Base-by-base conservation (phyloP, 2,797 vertebrate species). In the Gymnopithys bicolor region DNA sequence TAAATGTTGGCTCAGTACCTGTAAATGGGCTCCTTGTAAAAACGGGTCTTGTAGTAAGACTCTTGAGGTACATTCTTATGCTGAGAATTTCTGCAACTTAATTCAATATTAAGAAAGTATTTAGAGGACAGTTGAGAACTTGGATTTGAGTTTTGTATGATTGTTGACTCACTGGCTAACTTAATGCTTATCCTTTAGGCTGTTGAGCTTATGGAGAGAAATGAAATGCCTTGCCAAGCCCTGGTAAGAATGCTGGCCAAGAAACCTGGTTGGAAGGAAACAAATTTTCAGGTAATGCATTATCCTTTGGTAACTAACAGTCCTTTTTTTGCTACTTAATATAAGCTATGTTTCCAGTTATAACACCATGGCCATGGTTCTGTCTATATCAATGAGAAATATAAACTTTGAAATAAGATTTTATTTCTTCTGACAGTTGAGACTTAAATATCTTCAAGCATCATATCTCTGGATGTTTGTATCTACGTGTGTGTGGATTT, bases 231-330 rank as follows among this genome's bases (percentile, higher is more conserved):
- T n/a, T 99, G 99, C 94, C 99, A 99, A 96, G 99, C 99, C 43
- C 97, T 99, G 67, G 99, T 99, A 91, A 98, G 97, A 93, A 99
- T 99, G 99, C 96, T 99, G 95, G 99, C 99, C 56, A 99, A 99
- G 97, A 99, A 99, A 97, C 99, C 99, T 80, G 99, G 99, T 53
- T 99, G 99, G 98, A 99, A 99, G 93, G 99, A 99, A 98, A 99
- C 99, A 28, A 99, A 99, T 97, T 99, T 99, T 97, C 99, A 99
- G 99, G 99, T 99, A 98, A 77, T 68, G 4, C 9, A 46, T 74
- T 41, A 55, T 78, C 23, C 28, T 79, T 80, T 15, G 68, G 15
- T 79, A 71, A 32, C 7, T 58, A 28, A 30, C 4, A 45, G 35
- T 32, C 56, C 3, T 2, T 15, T 73, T 91, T 74, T 62, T 69